Conservation (phyloP, 1,140 invertebrate species). For the Pogonognathellus flavescens region DNA sequence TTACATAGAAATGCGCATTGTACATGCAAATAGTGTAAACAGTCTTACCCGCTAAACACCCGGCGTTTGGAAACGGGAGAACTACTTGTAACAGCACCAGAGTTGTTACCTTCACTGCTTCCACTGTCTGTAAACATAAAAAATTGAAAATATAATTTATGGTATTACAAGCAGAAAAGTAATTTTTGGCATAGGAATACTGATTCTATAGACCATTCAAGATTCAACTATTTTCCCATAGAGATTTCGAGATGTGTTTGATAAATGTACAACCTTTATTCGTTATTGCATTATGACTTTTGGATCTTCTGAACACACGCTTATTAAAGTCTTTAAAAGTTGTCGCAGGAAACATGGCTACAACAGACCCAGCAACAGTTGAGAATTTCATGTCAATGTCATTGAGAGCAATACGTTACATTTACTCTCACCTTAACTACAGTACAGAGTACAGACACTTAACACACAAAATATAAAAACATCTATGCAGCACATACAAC, state of each 20-base stretch:
- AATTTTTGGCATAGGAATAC: background rate
- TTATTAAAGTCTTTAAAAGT: constrained; percentile 58
- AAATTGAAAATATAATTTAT: background rate
- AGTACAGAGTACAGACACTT: too few relatives aligned
- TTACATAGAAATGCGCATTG: too few relatives aligned
- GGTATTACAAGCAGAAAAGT: background rate
- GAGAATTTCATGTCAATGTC: constrained; percentile 35
- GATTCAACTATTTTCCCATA: background rate
- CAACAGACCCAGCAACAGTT: constrained; percentile 17
- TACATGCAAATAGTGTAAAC: too few relatives aligned
- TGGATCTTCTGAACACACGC: constrained; percentile 60
- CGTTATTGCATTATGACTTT: constrained; percentile 54
- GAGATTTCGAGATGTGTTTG: background rate
- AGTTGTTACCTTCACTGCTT: constrained; percentile 72
- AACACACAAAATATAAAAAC: too few relatives aligned
- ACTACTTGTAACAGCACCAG: constrained; percentile 70
- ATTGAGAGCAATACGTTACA: background rate
- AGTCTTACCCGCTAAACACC: constrained; percentile 84
- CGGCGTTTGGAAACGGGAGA: constrained; percentile 85
- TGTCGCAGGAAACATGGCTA: constrained; percentile 51
- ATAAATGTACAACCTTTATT: background rate
- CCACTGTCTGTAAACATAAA: constrained; percentile 72
- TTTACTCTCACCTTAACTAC: background rate
- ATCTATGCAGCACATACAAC: too few relatives aligned
- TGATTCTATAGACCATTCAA: background rate